Conservation (phyloP, 2,113 vertebrate genomes). For the Ibidorhyncha struthersii region DNA sequence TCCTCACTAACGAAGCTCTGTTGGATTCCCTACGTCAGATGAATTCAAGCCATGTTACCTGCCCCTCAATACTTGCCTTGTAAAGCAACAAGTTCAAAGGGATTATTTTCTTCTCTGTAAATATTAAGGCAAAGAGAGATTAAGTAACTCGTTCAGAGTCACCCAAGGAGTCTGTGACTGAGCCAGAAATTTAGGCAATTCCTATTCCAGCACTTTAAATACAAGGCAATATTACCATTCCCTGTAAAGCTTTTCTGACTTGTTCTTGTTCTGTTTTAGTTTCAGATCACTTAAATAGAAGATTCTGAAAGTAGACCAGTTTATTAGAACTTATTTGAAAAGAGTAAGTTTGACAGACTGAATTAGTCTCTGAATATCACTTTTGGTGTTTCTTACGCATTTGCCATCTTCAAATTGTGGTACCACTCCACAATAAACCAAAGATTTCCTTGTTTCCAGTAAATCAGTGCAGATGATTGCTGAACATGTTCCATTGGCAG, state of each 20-base stretch:
- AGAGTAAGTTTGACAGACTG: background rate
- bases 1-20: background rate
- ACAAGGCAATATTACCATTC: background rate
- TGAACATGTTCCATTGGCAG: constrained; percentile 5
- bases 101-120: background rate
- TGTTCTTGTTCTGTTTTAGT: background rate
- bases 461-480: constrained; percentile 38
- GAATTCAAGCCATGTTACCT: background rate
- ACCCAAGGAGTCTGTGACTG: background rate
- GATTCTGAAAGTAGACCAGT: background rate
- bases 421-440: background rate
- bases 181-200: background rate
- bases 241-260: background rate
- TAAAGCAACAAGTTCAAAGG: background rate
- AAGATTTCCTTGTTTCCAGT: constrained; percentile 33
- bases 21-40: background rate
- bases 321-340: background rate
- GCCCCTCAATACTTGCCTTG: background rate
- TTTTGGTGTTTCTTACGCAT: background rate
- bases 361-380: background rate
- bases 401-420: background rate
- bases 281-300: constrained; percentile 1
- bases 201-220: background rate
- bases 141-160: background rate
- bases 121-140: background rate